Percentiles rank a stretch among this genome's conserved stretches.
phyloP scores from a whole-genome alignment of 2,797 vertebrate species.

The Jordanella pulchra region DNA sequence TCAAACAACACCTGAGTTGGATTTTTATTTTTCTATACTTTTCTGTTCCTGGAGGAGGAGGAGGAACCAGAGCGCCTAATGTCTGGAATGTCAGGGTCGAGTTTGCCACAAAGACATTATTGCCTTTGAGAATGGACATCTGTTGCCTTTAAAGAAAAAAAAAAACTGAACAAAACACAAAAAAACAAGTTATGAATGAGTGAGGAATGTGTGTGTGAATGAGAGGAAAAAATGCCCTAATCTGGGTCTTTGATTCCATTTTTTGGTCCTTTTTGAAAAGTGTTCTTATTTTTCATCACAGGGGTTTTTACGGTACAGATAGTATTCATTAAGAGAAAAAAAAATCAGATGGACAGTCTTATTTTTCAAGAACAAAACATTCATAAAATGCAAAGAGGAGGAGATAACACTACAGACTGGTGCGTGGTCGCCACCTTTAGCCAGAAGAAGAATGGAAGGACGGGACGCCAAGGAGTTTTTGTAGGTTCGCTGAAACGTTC shows the following conservation, averaged over 20 bases:
- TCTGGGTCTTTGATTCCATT: slow-evolving; percentile 73
- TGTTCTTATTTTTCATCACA: slow-evolving; percentile 83
- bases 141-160: slow-evolving; percentile 77
- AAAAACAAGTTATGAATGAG: slow-evolving; percentile 58
- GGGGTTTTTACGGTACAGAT: slow-evolving; percentile 80
- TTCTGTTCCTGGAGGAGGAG: slow-evolving; percentile 69
- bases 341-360: slow-evolving; percentile 71
- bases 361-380: slow-evolving; percentile 78
- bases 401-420: slow-evolving; percentile 54
- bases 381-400: slow-evolving; percentile 58
- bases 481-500: slow-evolving; percentile 15
- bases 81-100: slow-evolving; percentile 78
- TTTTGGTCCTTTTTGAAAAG: slow-evolving; percentile 78
- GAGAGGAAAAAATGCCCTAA: slow-evolving; percentile 45
- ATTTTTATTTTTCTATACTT: slow-evolving; percentile 24
- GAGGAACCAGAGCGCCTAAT: slow-evolving; percentile 60
- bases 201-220: slow-evolving; percentile 46
- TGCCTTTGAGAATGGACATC: slow-evolving; percentile 82
- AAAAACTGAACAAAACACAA: slow-evolving; percentile 16
- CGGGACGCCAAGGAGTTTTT: slow-evolving; percentile 23
- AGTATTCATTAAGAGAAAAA: slow-evolving; percentile 65
- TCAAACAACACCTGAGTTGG: slow-evolving; percentile 53
- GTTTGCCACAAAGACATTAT: slow-evolving; percentile 84
- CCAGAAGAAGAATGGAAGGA: slow-evolving; percentile 29
- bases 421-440: slow-evolving; percentile 45